Evolutionary conservation across 1,140 invertebrate species (phyloP), one percentile per base, ranked within the genome.

Genomic region (Streblospio benedicti): DNA sequence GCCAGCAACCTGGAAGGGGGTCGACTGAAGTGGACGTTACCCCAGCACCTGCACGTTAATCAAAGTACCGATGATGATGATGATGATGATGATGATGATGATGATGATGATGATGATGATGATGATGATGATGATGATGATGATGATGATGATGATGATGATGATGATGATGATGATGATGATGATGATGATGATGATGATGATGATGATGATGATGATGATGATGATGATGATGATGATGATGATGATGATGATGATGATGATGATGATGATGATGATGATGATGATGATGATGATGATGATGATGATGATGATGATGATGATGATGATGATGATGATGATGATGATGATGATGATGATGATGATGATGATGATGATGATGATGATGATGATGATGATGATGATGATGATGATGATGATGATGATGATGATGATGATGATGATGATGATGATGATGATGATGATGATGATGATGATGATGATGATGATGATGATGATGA

Each of bases 41-140:
- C n/a, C n/a, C n/a, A n/a, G n/a, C n/a, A n/a, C n/a, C n/a, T n/a
- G n/a, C n/a, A n/a, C n/a, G n/a, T n/a, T n/a, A n/a, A n/a, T n/a
- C n/a, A n/a, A n/a, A n/a, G n/a, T n/a, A n/a, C n/a, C n/a, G n/a
- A 41, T 41, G 38, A 41, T 41, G 38, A 41, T 41, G 38, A 41
- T 41, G 38, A 41, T 41, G 38, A 41, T 41, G 38, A 41, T 41
- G 38, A 41, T 41, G 38, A 41, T 41, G 38, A 41, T n/a, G 38
- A 41, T 41, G 38, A 41, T 41, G 38, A 41, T 41, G 38, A 41
- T 41, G 38, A 41, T 41, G 38, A 41, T 41, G 38, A 41, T 41
- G 38, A 41, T 41, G 38, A 41, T 41, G 38, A 41, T 41, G 38
- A 41, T 41, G 38, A 41, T 41, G 38, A 41, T 41, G 38, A 41